Conservation (phyloP, 2,888 invertebrate genomes). For the Eucera pruinosa region DNA sequence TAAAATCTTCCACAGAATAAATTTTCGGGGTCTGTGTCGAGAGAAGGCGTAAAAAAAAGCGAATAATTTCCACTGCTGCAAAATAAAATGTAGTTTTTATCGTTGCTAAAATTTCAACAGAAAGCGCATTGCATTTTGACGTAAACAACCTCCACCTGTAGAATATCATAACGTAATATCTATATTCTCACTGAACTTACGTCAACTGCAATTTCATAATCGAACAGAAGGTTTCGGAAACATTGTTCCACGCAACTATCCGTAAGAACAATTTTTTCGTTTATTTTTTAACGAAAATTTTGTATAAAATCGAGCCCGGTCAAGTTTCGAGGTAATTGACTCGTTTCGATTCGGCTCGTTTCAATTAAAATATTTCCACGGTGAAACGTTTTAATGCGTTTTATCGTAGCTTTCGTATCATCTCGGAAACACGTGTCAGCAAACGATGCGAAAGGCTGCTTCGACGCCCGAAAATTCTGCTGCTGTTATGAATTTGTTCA, state of each 20-base stretch:
- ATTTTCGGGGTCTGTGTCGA: too few species aligned
- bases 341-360: slow-evolving; percentile 10
- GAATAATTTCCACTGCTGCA: too few species aligned
- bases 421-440: background rate
- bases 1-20: too few species aligned
- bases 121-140: background rate
- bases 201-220: background rate
- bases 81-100: background rate
- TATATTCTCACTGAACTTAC: background rate
- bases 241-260: too few species aligned
- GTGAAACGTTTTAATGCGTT: background rate
- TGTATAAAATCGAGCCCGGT: background rate
- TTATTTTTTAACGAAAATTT: too few species aligned
- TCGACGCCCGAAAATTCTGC: background rate
- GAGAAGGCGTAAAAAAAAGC: background rate
- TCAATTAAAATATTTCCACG: background rate
- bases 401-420: background rate
- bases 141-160: background rate
- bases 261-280: too few species aligned
- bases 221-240: too few species aligned
- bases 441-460: background rate
- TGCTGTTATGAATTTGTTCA: background rate
- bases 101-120: background rate
- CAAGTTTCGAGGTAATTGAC: background rate
- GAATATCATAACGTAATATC: too few species aligned